phyloP scores from a whole-genome alignment of 2,888 invertebrate genomes.

The Osedax fenrisi region DNA sequence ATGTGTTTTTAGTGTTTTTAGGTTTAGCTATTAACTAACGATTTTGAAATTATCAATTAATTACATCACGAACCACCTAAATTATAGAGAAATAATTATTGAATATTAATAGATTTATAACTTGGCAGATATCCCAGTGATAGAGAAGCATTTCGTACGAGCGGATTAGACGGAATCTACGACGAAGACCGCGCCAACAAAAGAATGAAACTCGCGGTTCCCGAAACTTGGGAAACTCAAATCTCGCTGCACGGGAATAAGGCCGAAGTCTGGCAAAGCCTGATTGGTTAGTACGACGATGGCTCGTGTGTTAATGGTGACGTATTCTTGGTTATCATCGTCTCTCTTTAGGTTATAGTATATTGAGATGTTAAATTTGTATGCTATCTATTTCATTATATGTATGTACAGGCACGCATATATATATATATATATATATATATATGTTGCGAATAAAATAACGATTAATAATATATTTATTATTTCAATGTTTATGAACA shows the following conservation, averaged over 20 bases:
- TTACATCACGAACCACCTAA: not conserved
- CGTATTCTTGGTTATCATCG: no score
- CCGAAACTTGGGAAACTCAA: slow-evolving; percentile 54
- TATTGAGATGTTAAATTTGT: no score
- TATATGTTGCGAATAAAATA: no score
- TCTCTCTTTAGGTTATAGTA: no score
- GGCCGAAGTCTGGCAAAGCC: slow-evolving; percentile 50
- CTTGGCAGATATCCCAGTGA: slow-evolving; percentile 49
- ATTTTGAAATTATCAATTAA: not conserved
- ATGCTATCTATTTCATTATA: no score
- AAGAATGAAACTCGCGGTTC: slow-evolving; percentile 52
- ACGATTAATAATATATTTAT: no score
- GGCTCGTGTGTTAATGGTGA: no score
- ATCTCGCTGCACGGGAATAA: slow-evolving; percentile 52
- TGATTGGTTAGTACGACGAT: slow-evolving; percentile 45
- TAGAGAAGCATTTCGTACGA: slow-evolving; percentile 47
- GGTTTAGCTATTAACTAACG: not conserved
- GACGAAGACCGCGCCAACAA: slow-evolving; percentile 49
- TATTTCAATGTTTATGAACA: no score
- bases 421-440: no score
- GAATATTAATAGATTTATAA: not conserved
- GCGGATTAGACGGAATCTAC: slow-evolving; percentile 49
- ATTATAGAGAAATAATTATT: not conserved
- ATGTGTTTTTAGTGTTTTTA: not conserved
- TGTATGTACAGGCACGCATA: no score